phyloP scores from a whole-genome alignment of 2,888 invertebrate genomes.

The Tyria jacobaeae region DNA sequence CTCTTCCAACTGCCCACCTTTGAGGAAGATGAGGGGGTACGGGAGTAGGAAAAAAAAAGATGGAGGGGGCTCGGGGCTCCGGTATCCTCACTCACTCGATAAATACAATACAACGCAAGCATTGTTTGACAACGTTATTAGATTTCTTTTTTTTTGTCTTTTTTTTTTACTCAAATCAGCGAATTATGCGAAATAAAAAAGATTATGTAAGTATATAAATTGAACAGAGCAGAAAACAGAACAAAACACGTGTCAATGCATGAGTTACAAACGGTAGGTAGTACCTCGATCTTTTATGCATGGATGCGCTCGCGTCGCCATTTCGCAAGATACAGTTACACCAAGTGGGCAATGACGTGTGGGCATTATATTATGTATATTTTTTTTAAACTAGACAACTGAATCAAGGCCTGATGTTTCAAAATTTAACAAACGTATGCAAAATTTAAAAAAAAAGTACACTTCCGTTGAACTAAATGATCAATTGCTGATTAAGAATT shows the following conservation, averaged over 20 bases:
- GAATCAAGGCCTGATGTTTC: conserved; percentile 8
- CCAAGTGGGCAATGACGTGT: conserved; percentile 11
- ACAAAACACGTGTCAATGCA: neutral
- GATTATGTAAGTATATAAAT: neutral
- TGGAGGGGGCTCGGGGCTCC: no score
- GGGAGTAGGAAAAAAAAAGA: no score
- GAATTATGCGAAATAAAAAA: no score
- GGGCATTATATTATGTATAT: conserved; percentile 6
- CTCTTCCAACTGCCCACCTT: no score
- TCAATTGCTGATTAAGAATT: neutral
- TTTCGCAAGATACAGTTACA: conserved; percentile 49
- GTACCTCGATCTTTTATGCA: conserved; percentile 20
- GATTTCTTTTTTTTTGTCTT: no score
- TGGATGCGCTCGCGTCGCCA: conserved; percentile 37
- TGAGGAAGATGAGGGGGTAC: no score
- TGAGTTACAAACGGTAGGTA: conserved; percentile 13
- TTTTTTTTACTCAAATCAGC: no score
- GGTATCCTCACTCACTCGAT: no score
- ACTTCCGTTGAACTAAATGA: neutral
- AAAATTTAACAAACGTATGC: neutral
- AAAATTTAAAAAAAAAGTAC: neutral
- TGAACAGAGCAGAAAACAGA: neutral
- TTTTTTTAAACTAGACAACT: neutral
- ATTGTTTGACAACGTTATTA: no score
- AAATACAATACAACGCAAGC: no score